Percentiles rank a stretch among this genome's conserved stretches.
Evolutionary conservation across 2,113 vertebrate species (phyloP).

Genomic region (Tyto alba): DNA sequence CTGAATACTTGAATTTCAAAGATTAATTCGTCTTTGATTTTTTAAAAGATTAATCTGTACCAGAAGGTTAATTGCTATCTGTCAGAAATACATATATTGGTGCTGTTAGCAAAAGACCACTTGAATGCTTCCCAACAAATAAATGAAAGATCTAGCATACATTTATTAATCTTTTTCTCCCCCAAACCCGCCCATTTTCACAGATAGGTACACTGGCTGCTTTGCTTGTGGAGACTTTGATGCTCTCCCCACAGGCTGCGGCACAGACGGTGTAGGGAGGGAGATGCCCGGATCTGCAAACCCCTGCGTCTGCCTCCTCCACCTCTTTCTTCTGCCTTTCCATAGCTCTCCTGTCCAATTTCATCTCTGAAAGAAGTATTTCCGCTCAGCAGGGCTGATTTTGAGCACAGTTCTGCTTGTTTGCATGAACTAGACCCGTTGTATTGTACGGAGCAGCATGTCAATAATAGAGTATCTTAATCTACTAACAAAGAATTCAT

Average conservation of each 20-base stretch:
- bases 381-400: neutral
- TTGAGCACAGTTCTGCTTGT: neutral
- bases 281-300: fast-evolving
- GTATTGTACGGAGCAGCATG: fast-evolving
- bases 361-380: neutral
- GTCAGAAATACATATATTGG: constrained; percentile 32
- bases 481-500: neutral
- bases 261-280: fast-evolving
- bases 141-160: neutral
- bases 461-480: fast-evolving
- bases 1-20: constrained; percentile 37
- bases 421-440: neutral
- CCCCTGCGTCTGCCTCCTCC: fast-evolving
- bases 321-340: neutral
- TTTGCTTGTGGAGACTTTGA: neutral
- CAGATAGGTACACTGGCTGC: neutral
- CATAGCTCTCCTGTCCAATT: neutral
- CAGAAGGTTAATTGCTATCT: constrained; percentile 55
- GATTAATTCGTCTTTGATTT: constrained; percentile 48
- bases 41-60: constrained; percentile 45
- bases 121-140: constrained; percentile 36
- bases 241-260: neutral
- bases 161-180: neutral
- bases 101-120: constrained; percentile 20
- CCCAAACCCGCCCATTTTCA: neutral